Evolutionary conservation across 2,888 invertebrate species (phyloP), one percentile per base, ranked within the genome.

Genomic region (Eupithecia abbreviata): DNA sequence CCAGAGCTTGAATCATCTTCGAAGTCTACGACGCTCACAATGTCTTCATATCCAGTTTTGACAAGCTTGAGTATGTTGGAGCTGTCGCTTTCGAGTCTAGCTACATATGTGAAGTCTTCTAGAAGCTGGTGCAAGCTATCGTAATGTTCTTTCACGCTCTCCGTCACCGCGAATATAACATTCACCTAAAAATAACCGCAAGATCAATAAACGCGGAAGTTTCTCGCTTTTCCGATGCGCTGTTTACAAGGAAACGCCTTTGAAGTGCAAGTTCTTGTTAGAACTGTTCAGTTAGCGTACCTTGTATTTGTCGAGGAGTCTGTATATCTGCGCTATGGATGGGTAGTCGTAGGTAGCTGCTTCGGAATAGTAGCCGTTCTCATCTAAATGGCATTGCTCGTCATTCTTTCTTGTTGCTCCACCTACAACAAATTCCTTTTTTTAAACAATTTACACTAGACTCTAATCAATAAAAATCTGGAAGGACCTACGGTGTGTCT

Each of bases 151-250:
- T 96, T 95, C 65, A 97, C 96, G 77, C 96, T 95, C 84, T 96
- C 95, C 0, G 98, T 98, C 0, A 98, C 98, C 0, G 98, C 98
- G 90, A 98, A 98, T 84, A 99, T 98, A 9, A 99, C 96, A 91
- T 97, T 98, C 65, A 98, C 96, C 95, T 96, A 85, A 82, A 95
- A 93, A 76, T 78, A 78, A 72, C 67, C 51, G 66, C 67, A 77
- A 62, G 72, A 72, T 79, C 51, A 70, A 77, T 76, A 79, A 66
- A 75, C 41, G 51, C 69, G 69, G 69, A 69, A 69, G 69, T 62
- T 62, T 62, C 47, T 18, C 12, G 45, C 12, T 10, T 58, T 45
- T 12, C 69, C 30, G 45, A n/a, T 4, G 30, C 74, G 13, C n/a
- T 18, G 66, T 62, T 73, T 67, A 49, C 43, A 43, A 72, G 70